Percentiles rank a stretch among this genome's conserved stretches.
Evolutionary conservation across 2,888 invertebrate species (phyloP).

Genomic region (Melipona beecheii): DNA sequence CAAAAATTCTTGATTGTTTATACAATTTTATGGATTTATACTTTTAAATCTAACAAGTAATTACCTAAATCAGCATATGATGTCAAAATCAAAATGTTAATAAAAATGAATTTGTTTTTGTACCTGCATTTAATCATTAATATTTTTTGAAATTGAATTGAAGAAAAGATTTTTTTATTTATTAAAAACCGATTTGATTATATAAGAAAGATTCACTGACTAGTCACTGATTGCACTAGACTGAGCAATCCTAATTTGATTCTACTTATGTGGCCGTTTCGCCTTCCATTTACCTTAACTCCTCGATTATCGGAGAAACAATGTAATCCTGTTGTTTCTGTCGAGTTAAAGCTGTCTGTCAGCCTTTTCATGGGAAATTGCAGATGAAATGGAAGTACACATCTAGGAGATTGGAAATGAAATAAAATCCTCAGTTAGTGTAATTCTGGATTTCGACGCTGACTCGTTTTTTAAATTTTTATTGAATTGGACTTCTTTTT

Average conservation of each 20-base stretch:
- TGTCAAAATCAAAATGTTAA: too few species aligned
- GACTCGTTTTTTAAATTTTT: neutral
- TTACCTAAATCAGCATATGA: too few species aligned
- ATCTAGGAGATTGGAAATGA: neutral
- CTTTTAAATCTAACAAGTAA: too few species aligned
- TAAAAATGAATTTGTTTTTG: too few species aligned
- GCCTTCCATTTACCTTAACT: neutral
- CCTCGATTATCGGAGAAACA: neutral
- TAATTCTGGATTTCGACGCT: neutral
- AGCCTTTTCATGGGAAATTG: neutral
- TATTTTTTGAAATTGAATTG: too few species aligned
- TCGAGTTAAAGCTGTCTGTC: neutral
- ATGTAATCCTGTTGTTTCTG: neutral
- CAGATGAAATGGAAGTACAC: slow-evolving; percentile 1
- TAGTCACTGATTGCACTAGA: too few species aligned
- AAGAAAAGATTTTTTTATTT: too few species aligned
- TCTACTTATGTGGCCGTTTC: neutral
- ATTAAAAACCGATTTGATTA: too few species aligned
- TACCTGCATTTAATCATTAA: too few species aligned
- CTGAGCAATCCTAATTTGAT: neutral
- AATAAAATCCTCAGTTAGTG: neutral
- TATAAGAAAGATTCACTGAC: too few species aligned
- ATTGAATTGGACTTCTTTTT: neutral
- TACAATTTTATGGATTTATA: too few species aligned
- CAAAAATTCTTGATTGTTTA: too few species aligned